Evolutionary conservation across 2,113 vertebrate species (phyloP).

Genomic region (Cyanoderma ruficeps): DNA sequence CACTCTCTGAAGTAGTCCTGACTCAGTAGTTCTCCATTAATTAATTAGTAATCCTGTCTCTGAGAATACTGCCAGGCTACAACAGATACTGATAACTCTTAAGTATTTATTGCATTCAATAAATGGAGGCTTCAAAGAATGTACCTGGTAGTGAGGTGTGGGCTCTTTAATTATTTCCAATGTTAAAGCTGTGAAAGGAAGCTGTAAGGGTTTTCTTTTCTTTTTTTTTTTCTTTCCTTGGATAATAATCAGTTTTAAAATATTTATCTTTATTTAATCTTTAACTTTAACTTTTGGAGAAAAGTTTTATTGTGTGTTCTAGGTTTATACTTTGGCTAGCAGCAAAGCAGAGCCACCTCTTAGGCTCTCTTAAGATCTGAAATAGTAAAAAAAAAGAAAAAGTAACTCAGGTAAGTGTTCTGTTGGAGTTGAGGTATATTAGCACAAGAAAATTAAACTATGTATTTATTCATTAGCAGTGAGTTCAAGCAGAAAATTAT

Average conservation of each 20-base stretch:
- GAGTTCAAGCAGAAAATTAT: not conserved
- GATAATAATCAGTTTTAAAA: not conserved
- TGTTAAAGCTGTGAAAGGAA: not conserved
- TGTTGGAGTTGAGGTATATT: not conserved
- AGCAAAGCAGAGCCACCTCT: not conserved
- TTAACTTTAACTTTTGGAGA: not conserved
- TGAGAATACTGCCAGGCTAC: not conserved
- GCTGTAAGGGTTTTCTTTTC: not conserved
- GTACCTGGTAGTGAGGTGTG: not conserved
- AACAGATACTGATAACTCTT: conserved; percentile 1
- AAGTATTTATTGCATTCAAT: conserved; percentile 44
- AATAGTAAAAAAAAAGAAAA: not conserved
- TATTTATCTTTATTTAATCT: not conserved
- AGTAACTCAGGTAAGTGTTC: not conserved
- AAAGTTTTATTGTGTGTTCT: not conserved
- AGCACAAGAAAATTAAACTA: not conserved
- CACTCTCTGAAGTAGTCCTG: not conserved
- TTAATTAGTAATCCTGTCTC: conserved; percentile 34
- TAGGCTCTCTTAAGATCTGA: not conserved
- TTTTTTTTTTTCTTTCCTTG: not conserved
- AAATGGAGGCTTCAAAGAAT: conserved; percentile 27
- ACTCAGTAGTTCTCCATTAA: conserved; percentile 18
- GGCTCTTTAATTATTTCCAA: not conserved
- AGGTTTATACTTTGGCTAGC: not conserved
- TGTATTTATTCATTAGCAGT: not conserved